Conservation (phyloP, 1,140 invertebrate species). For the Dendroctonus valens region DNA sequence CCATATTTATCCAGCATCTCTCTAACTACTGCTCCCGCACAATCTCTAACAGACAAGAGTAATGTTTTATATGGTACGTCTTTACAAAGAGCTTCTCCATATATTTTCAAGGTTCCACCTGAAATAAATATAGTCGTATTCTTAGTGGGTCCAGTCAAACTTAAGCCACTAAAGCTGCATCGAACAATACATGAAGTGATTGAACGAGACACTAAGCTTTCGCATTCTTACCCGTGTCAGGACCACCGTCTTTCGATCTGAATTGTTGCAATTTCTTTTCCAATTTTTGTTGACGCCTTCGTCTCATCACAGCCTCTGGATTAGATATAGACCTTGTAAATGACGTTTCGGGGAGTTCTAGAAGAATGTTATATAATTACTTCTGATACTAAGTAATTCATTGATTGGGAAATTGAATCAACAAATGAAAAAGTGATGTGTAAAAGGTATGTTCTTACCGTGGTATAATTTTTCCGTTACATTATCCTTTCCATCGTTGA, state of each 20-base stretch:
- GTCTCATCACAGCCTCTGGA: conserved; percentile 97
- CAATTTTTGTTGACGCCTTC: conserved; percentile 93
- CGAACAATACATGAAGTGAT: too few species aligned
- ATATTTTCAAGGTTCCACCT: conserved; percentile 96
- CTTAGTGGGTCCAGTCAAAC: too few species aligned
- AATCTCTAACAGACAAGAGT: conserved; percentile 89
- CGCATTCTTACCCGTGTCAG: conserved; percentile 63
- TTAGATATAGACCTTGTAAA: conserved; percentile 99
- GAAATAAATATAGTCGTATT: conserved; percentile 30
- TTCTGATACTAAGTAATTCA: not conserved
- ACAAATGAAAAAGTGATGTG: not conserved
- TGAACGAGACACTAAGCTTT: too few species aligned
- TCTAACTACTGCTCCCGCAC: conserved; percentile 85
- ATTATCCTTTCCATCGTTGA: conserved; percentile 75
- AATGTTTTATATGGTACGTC: conserved; percentile 99
- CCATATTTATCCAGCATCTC: conserved; percentile 99
- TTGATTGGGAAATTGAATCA: not conserved
- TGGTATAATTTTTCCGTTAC: conserved; percentile 92
- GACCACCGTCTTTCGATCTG: conserved; percentile 87
- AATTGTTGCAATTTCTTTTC: conserved; percentile 97
- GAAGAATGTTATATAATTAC: conserved; percentile 39
- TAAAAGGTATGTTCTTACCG: conserved; percentile 56
- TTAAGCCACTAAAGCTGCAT: too few species aligned
- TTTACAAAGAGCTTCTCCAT: conserved; percentile 92
- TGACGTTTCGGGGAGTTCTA: conserved; percentile 95